Conservation (phyloP, 1,140 invertebrate genomes). For the Melanaphis sacchari region DNA sequence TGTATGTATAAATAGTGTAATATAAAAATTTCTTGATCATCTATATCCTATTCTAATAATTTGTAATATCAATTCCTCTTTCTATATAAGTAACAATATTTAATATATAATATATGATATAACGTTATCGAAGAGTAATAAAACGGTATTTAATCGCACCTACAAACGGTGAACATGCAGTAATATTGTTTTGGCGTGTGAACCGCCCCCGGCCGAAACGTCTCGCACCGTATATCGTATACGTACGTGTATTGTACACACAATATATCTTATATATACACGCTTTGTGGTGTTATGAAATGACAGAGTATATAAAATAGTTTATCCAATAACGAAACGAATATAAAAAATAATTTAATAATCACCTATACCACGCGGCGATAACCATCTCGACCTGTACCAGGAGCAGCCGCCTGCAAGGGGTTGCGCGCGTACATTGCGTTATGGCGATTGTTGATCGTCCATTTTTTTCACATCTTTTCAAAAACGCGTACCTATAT, state of each 20-base stretch:
- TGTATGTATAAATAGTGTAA: background rate
- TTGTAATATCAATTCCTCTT: background rate
- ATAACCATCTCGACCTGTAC: background rate
- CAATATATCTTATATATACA: background rate
- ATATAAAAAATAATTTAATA: conserved; percentile 48
- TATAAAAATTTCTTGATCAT: background rate
- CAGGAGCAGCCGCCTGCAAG: background rate
- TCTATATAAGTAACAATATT: background rate
- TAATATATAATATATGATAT: background rate
- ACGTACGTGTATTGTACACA: background rate
- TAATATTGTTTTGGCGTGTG: conserved; percentile 43
- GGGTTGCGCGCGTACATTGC: background rate
- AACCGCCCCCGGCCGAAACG: conserved; percentile 19
- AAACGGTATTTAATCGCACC: conserved; percentile 11
- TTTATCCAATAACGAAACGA: background rate
- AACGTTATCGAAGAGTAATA: background rate
- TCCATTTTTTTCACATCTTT: background rate
- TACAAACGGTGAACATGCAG: background rate
- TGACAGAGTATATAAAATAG: conserved; percentile 36
- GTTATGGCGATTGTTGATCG: background rate
- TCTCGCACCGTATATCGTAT: background rate
- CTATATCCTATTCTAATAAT: background rate
- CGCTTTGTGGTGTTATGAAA: background rate
- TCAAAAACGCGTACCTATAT: background rate
- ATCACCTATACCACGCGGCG: conserved; percentile 11